These are phyloP conservation scores for Neomonachus schauinslandi DNA, from an alignment of 2,113 vertebrate genomes.

Conservation along the genomic window DNA sequence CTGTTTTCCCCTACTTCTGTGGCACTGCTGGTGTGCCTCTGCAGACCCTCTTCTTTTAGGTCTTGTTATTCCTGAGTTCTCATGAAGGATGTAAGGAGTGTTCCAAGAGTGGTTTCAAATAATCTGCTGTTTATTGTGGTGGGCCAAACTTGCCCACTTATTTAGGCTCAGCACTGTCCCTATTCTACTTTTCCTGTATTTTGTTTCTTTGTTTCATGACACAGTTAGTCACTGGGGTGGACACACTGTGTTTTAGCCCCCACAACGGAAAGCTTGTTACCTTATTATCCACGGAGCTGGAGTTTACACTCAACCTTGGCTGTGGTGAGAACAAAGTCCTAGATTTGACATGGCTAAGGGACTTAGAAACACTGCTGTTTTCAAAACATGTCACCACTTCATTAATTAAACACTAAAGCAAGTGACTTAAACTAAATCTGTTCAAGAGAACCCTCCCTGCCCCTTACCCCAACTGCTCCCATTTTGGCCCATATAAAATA, in stretches of 20 bases:
- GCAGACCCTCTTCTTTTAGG: slow-evolving; percentile 39
- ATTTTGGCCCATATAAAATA: slow-evolving; percentile 76
- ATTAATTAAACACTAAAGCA: slow-evolving; percentile 82
- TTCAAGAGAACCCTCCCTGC: slow-evolving; percentile 63
- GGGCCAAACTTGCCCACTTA: background rate
- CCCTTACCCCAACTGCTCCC: slow-evolving; percentile 42
- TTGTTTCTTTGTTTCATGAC: slow-evolving; percentile 69
- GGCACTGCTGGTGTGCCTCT: background rate
- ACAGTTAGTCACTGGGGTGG: slow-evolving; percentile 52
- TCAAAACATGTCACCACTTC: slow-evolving; percentile 76
- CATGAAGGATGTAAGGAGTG: background rate
- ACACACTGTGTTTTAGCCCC: slow-evolving; percentile 66
- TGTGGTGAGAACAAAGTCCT: slow-evolving; percentile 75
- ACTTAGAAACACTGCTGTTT: slow-evolving; percentile 80
- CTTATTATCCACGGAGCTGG: slow-evolving; percentile 67
- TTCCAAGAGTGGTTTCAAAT: slow-evolving; percentile 28
- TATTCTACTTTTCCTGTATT: slow-evolving; percentile 45
- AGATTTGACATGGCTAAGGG: slow-evolving; percentile 73
- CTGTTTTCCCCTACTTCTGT: slow-evolving; percentile 18
- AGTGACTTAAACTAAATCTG: slow-evolving; percentile 71
- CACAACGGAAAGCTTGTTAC: slow-evolving; percentile 71
- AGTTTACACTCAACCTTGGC: slow-evolving; percentile 57
- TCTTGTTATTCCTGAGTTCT: background rate
- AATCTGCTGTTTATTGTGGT: background rate
- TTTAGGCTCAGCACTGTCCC: background rate